phyloP scores from a whole-genome alignment of 2,888 invertebrate genomes.

The Acanthosepion lycidas region DNA sequence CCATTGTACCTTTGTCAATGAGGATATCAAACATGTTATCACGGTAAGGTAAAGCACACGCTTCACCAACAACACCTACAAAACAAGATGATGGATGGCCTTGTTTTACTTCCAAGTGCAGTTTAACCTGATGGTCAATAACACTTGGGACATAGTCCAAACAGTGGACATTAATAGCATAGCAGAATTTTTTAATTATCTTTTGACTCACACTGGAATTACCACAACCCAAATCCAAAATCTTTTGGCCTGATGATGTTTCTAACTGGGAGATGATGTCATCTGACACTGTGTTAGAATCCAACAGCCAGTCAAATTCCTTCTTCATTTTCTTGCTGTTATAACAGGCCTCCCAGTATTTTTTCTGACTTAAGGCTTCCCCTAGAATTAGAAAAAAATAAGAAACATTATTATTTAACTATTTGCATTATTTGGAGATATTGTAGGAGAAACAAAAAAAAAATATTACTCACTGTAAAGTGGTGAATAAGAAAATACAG shows the following conservation, averaged over 20 bases:
- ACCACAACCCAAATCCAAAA: slow-evolving; percentile 53
- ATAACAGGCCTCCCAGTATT: slow-evolving; percentile 51
- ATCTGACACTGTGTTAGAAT: slow-evolving; percentile 48
- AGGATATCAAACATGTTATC: slow-evolving; percentile 50
- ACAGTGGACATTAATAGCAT: slow-evolving; percentile 49
- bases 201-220: slow-evolving; percentile 49
- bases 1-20: slow-evolving; percentile 54
- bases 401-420: not conserved
- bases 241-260: not conserved
- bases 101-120: not conserved
- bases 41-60: slow-evolving; percentile 50
- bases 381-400: slow-evolving; percentile 48
- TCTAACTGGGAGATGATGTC: slow-evolving; percentile 47
- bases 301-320: slow-evolving; percentile 53
- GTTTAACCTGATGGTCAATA: slow-evolving; percentile 49
- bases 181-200: slow-evolving; percentile 43
- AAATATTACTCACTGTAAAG: too few species aligned
- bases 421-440: too few species aligned
- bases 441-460: too few species aligned
- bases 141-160: slow-evolving; percentile 51
- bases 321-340: slow-evolving; percentile 41
- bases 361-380: slow-evolving; percentile 49
- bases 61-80: slow-evolving; percentile 51
- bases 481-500: too few species aligned
- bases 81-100: slow-evolving; percentile 46